These are phyloP conservation scores for Poecilia velifera DNA, from an alignment of 2,797 vertebrate species.

Conservation along the genomic window DNA sequence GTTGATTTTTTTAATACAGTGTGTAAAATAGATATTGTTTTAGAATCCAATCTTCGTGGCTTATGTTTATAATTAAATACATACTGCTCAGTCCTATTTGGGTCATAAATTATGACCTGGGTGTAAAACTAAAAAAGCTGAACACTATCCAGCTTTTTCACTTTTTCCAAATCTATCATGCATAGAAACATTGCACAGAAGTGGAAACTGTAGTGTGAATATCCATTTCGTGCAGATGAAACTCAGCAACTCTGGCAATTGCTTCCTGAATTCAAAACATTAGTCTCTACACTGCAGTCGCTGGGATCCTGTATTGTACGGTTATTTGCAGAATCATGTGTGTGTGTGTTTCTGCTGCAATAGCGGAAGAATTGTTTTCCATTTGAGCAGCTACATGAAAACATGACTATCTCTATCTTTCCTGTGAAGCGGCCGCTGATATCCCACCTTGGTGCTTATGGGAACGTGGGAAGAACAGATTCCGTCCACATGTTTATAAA, in stretches of 20 bases:
- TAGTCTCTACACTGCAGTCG: not conserved
- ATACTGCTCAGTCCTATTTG: not conserved
- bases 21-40: no score
- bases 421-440: not conserved
- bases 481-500: conserved; percentile 17
- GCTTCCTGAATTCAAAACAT: not conserved
- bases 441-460: not conserved
- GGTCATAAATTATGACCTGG: not conserved
- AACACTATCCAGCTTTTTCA: not conserved
- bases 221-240: not conserved
- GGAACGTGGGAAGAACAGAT: not conserved
- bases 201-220: not conserved
- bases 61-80: not conserved
- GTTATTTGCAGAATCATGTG: not conserved
- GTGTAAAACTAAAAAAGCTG: not conserved
- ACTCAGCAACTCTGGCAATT: not conserved
- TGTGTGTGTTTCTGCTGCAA: not conserved
- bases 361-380: not conserved
- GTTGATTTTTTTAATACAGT: no score
- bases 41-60: no score
- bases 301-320: not conserved
- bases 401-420: not conserved
- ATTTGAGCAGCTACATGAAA: not conserved
- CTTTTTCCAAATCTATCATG: not conserved
- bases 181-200: not conserved